Evolutionary conservation across 2,888 invertebrate genomes (phyloP).

Genomic region (Ormyrus labotus): DNA sequence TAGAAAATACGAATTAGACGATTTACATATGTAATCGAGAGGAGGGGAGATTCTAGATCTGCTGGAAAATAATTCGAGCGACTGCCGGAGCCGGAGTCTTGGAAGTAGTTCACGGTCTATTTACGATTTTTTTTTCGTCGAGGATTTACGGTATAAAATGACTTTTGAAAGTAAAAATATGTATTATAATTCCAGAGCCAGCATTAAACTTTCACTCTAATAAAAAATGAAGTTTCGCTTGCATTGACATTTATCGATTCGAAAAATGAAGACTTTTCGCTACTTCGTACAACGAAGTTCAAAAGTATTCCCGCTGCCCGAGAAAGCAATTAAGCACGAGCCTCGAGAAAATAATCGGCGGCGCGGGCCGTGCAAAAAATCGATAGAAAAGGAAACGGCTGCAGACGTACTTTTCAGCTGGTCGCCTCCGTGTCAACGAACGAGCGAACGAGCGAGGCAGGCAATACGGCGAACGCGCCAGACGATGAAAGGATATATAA

Average conservation of each 20-base stretch:
- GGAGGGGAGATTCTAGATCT: no score
- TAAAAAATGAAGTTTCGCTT: constrained; percentile 43
- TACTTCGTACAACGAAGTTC: no score
- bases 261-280: not conserved
- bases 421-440: constrained; percentile 7
- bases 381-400: not conserved
- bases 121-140: not conserved
- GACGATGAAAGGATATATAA: not conserved
- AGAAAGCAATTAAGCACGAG: not conserved
- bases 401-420: no score
- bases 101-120: not conserved
- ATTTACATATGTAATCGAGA: no score
- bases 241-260: constrained; percentile 14
- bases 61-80: no score
- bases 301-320: no score
- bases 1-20: not conserved
- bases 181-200: not conserved
- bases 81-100: no score
- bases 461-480: no score
- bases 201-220: constrained; percentile 43
- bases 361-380: not conserved
- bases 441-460: not conserved
- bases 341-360: not conserved
- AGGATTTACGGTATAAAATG: constrained; percentile 16
- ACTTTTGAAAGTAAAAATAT: constrained; percentile 23